Base-by-base conservation (phyloP, 2,113 vertebrate species). In the Capreolus pygargus region DNA sequence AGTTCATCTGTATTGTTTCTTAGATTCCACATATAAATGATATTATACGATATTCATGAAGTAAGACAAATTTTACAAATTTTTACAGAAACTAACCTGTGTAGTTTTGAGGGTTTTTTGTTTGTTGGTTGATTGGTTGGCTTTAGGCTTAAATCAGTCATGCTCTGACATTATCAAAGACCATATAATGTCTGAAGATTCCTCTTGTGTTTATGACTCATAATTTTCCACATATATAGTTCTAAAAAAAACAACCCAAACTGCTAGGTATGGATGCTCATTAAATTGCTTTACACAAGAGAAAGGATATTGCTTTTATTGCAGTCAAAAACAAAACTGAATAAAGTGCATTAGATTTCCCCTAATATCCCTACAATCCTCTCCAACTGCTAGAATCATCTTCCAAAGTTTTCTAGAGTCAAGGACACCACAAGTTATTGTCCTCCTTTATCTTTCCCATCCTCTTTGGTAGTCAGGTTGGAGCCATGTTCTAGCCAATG, bases 321-420 rank as follows among this genome's bases (percentile, higher is more conserved):
- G 82, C 8, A 16, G 58, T 89, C 70, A 91, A 94, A 96, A 61
- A 95, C 54, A 92, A 96, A 93, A 95, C 55, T 54, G 50, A 92
- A 64, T 96, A 39, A 81, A 86, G 28, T 55, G 3, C 15, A 61
- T 61, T 21, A 36, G 23, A 82, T 92, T 96, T 85, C 21, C 61
- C 52, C 50, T 76, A 54, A 43, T 76, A 88, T 58, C 28, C 61
- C 43, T 83, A 81, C 23, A 39, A 30, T 81, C 43, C 86, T 96
- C 91, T 95, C 39, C 45, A 79, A 64, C 27, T 85, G 16, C 90
- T 89, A 76, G 85, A 92, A 91, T 94, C 64, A 79, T 87, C 85
- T 92, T 85, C 21, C 12, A 47, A 9, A 61, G 27, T 13, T 91
- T 57, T 95, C 81, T 74, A 82, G 67, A 89, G 54, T 89, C 39